These are phyloP conservation scores for Agelaius phoeniceus DNA, from an alignment of 2,113 vertebrate species.

Conservation along the genomic window DNA sequence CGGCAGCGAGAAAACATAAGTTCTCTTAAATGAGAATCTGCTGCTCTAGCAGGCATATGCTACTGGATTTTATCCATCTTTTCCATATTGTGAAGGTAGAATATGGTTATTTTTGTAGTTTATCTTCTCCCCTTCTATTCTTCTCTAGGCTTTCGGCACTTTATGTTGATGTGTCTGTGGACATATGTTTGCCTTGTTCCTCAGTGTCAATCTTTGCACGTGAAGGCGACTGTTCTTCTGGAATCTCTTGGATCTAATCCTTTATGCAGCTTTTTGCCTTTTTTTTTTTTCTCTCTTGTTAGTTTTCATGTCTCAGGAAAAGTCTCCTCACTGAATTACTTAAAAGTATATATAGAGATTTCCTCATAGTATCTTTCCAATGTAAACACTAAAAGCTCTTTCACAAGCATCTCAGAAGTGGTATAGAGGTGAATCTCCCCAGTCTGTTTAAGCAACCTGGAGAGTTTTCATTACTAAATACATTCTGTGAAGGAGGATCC, in stretches of 20 bases:
- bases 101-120: slow-evolving; percentile 61
- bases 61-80: slow-evolving; percentile 68
- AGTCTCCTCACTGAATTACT: not conserved
- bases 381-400: not conserved
- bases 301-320: not conserved
- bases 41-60: slow-evolving; percentile 60
- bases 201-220: slow-evolving; percentile 48
- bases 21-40: slow-evolving; percentile 69
- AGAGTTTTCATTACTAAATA: not conserved
- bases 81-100: slow-evolving; percentile 64
- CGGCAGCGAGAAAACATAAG: slow-evolving; percentile 66
- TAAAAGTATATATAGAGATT: not conserved
- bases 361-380: not conserved
- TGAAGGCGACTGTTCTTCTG: slow-evolving; percentile 54
- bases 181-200: slow-evolving; percentile 61
- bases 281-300: not conserved
- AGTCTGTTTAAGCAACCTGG: not conserved
- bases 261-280: slow-evolving; percentile 13
- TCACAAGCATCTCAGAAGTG: not conserved
- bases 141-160: slow-evolving; percentile 43
- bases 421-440: not conserved
- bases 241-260: slow-evolving; percentile 29
- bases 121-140: slow-evolving; percentile 46
- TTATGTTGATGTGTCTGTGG: slow-evolving; percentile 51
- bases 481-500: not conserved